Evolutionary conservation across 2,797 vertebrate genomes (phyloP), one percentile per base, ranked within the genome.

Genomic region (Poecilia velifera): DNA sequence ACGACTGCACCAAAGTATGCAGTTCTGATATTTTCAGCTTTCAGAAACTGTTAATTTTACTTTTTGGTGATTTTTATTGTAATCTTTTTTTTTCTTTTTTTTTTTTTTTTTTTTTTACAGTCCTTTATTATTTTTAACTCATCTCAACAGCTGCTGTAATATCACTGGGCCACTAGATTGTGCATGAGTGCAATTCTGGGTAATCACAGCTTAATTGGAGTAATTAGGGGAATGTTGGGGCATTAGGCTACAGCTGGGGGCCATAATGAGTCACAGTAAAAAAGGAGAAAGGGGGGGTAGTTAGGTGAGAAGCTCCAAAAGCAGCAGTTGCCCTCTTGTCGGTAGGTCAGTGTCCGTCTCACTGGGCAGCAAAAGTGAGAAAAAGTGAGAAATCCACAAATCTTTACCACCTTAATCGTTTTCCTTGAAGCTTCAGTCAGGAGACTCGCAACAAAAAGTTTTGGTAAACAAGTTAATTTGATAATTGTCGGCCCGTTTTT

Each of bases 201-300:
- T 95, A 96, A 96, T 93, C 89, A 93, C 92, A 83, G 95, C 93
- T 96, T 97, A 96, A 97, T 96, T 96, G 93, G 88, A 90, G 89
- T 96, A 95, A 96, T 96, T 96, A 96, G 94, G 91, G 90, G 92
- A 95, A 94, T 93, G 91, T 91, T 92, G 87, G 92, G 90, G 96
- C 94, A 95, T 96, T 93, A 94, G 92, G 93, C 93, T 93, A 93
- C 94, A 95, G 96, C 94, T 93, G 95, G 95, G 93, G 94, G 93
- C 93, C 87, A 90, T 94, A 94, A 92, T 89, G 82, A 90, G 89
- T 75, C 90, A 87, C 90, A 87, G 90, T 87, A 85, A 90, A 86
- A 74, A 73, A n/a, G 84, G 85, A 68, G 80, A 77, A 86, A 80
- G 82, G 88, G 86, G 86, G 81, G 70, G 20, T 18, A 2, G 49